Evolutionary conservation across 1,140 invertebrate genomes (phyloP), one percentile per base, ranked within the genome.

Genomic region (Magallana gigas): DNA sequence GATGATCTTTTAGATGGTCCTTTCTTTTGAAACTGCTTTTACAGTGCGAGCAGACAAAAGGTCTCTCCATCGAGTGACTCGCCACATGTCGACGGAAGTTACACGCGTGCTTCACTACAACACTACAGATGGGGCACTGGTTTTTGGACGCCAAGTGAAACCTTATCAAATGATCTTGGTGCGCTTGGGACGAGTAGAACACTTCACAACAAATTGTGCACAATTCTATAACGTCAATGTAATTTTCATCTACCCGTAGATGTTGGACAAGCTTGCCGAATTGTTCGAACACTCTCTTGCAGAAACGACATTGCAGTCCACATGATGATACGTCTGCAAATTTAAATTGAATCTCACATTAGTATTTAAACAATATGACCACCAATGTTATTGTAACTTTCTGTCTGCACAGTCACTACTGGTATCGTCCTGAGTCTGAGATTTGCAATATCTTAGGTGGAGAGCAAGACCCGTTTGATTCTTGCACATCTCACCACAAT

Each of bases 71-170:
- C 1, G 83, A 84, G 29, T 84, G 83, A 60, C 56, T 84, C 6
- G 83, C 59, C 9, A 84, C 58, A 8, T 88, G 88, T 0, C 85
- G 58, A 3, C 57, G 59, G 16, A 88, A 59, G 57, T 85, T 86
- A 62, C 82, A 85, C 11, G 68, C 68, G 29, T 76, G 12, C 23
- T 76, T 76, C 8, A 76, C 68, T 9, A 76, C 14, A 29, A 76
- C 68, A 29, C 68, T 23, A 76, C 68, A 76, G 68, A 76, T 76
- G 68, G 68, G 68, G 23, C 68, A 76, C 68, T 76, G 18, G 23
- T 76, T 76, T 76, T 76, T 76, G 36, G 68, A 18, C 36, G 18
- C 23, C 36, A 29, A 76, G 36, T 76, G 68, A 11, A 12, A 29
- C 23, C 23, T 76, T 23, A 76, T 76, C 36, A 76, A 29, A 12